Evolutionary conservation across 1,140 invertebrate species (phyloP).

Genomic region (Drosophila insularis): DNA sequence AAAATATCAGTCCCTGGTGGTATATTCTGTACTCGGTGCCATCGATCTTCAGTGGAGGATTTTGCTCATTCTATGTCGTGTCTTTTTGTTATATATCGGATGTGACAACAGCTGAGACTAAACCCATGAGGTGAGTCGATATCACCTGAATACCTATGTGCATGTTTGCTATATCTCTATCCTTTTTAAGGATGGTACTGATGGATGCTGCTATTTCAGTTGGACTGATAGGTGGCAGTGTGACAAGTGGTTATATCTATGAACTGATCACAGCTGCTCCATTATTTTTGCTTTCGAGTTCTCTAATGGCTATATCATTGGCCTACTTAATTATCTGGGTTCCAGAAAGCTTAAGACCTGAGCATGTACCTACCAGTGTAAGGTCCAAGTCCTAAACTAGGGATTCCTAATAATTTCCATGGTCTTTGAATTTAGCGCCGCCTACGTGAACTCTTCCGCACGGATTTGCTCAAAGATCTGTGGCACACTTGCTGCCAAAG

Average conservation of each 20-base stretch:
- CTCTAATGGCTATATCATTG: constrained; percentile 51
- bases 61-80: constrained; percentile 84
- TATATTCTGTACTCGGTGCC: constrained; percentile 85
- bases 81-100: constrained; percentile 86
- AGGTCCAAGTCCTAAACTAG: not conserved
- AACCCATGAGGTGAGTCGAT: constrained; percentile 82
- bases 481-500: constrained; percentile 84
- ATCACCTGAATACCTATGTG: too few species aligned
- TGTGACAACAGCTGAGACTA: constrained; percentile 83
- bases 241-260: constrained; percentile 83
- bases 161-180: not conserved
- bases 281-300: constrained; percentile 48
- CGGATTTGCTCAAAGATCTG: constrained; percentile 85
- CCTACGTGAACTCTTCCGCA: constrained; percentile 84
- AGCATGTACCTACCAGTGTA: constrained; percentile 43
- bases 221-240: constrained; percentile 84
- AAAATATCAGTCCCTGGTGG: constrained; percentile 84
- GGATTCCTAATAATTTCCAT: not conserved
- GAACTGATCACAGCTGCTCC: constrained; percentile 38
- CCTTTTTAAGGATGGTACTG: constrained; percentile 84
- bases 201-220: constrained; percentile 84
- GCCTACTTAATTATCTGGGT: constrained; percentile 72
- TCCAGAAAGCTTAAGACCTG: constrained; percentile 63
- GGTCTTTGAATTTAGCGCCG: constrained; percentile 35
- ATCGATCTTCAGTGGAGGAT: constrained; percentile 85